phyloP scores from a whole-genome alignment of 2,113 vertebrate species.

The Corynorhinus townsendii region DNA sequence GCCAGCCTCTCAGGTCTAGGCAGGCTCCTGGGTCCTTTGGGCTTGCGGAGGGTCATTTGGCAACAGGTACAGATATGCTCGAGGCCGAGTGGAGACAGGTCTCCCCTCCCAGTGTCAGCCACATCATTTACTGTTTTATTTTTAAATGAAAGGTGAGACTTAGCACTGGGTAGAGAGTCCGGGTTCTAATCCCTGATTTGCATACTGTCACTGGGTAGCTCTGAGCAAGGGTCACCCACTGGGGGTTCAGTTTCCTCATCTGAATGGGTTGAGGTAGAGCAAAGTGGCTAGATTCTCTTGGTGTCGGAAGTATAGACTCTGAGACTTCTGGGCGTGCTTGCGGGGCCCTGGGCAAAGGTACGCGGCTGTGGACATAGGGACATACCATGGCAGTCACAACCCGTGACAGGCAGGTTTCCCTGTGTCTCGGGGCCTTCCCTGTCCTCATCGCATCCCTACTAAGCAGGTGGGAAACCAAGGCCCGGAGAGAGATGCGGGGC shows the following conservation, averaged over 20 bases:
- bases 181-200: too few relatives aligned
- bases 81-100: not conserved
- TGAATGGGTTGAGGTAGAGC: not conserved
- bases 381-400: not conserved
- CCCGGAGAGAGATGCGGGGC: not conserved
- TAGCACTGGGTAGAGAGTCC: not conserved
- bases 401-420: not conserved
- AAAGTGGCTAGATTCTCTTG: not conserved
- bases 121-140: not conserved
- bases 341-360: too few relatives aligned
- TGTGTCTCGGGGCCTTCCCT: not conserved
- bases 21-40: not conserved
- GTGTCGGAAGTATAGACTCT: not conserved
- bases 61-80: not conserved
- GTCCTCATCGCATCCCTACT: not conserved
- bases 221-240: not conserved
- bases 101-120: not conserved
- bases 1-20: not conserved
- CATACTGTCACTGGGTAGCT: not conserved
- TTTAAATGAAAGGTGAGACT: not conserved
- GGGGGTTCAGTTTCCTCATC: not conserved
- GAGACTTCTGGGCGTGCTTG: not conserved
- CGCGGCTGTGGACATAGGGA: not conserved
- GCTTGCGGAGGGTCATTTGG: not conserved
- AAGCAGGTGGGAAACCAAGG: not conserved